Conservation (phyloP, 2,888 invertebrate genomes). For the Troglohyphantes excavatus region DNA sequence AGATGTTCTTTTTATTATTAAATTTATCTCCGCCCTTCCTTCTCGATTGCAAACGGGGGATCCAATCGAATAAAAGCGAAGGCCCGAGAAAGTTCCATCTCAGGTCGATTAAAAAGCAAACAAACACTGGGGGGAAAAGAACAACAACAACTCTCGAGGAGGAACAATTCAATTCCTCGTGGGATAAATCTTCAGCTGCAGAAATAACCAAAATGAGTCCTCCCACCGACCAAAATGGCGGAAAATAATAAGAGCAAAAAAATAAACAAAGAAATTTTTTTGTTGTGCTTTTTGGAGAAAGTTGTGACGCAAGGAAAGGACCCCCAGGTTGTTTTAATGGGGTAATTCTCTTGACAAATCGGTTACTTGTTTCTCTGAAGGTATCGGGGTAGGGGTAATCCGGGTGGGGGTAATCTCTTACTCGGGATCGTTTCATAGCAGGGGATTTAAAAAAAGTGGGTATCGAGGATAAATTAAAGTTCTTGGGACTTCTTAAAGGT, state of each 20-base stretch:
- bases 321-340: constrained; percentile 43
- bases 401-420: constrained; percentile 29
- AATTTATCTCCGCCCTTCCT: too few species aligned
- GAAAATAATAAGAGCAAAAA: not conserved
- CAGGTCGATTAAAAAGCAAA: constrained; percentile 46
- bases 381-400: too few species aligned
- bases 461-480: too few species aligned
- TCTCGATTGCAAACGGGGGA: not conserved
- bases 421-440: not conserved
- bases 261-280: constrained; percentile 6
- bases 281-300: constrained; percentile 11
- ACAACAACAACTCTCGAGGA: not conserved
- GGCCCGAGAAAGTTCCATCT: constrained; percentile 32
- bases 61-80: constrained; percentile 23
- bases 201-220: constrained; percentile 66
- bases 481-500: too few species aligned
- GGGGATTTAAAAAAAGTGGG: too few species aligned
- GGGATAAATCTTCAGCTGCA: constrained; percentile 54
- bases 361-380: constrained; percentile 34
- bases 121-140: constrained; percentile 15
- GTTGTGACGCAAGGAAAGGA: constrained; percentile 15
- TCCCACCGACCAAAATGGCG: constrained; percentile 25
- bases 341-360: constrained; percentile 67
- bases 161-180: constrained; percentile 56
- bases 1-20: not conserved